Evolutionary conservation across 2,113 vertebrate genomes (phyloP), one percentile per base, ranked within the genome.

Genomic region (Scopus umbretta): DNA sequence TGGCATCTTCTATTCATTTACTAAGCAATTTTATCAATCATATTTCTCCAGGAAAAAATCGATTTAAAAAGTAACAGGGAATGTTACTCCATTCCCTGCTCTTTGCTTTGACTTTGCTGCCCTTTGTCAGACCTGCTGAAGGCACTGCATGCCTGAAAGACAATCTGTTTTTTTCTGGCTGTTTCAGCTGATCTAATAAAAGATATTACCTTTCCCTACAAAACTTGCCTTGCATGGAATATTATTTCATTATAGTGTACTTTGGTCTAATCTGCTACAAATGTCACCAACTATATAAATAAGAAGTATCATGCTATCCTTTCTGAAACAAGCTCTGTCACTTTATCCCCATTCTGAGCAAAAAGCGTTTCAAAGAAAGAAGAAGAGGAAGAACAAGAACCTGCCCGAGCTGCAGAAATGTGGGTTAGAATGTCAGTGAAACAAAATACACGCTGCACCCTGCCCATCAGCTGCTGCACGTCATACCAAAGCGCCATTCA

Each of bases 391-490:
- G 71, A 93, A 30, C 6, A 62, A 34, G 21, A 80, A 32, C 23
- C 76, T 11, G 53, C 29, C 67, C 43, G 49, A 89, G 65, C 40
- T 72, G 45, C 49, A 88, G 66, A 89, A 79, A 73, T 72, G 27
- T 53, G 59, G 29, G 65, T 81, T 89, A 67, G 16, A 62, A 38
- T 61, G 90, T 53, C 49, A 85, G 52, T 85, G 91, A 92, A 96
- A 94, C 12, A 7, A 91, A 89, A 95, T 38, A 81, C 30, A 55
- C 0, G 2, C 42, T 67, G 72, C 67, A 59, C 56, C 80, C 83
- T 88, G 65, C 80, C 22, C 47, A 63, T 82, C 91, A 96, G 80
- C 95, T 96, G 96, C 84, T 94, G 49, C 34, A 7, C 36, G 66
- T 50, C 92, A 92, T 91, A 68, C 92, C 92, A 58, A 58, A 55